Base-by-base conservation (phyloP, 2,113 vertebrate species). In the Apodemus sylvaticus region DNA sequence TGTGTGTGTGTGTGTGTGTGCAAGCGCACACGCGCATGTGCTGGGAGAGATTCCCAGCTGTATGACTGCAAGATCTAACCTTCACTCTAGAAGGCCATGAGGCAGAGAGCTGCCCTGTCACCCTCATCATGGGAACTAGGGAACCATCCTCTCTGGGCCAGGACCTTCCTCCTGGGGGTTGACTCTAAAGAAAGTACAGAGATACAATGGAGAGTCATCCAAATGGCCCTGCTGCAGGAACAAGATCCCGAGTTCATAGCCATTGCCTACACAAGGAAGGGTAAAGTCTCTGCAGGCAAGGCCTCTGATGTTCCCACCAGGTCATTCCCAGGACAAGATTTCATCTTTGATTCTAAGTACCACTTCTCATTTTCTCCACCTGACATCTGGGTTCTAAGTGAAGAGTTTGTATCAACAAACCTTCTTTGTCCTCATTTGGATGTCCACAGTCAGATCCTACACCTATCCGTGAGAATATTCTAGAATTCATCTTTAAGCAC, bases 11-110 rank as follows among this genome's bases (percentile, higher is more conserved):
- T 4, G 45, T 34, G 76, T 8, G 26, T 31, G 22, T 9, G 3
- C 60, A 24, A 19, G 24, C 60, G 71, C 58, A 58, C 16, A 13
- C 13, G 58, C 7, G 19, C 5, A 24, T 51, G 45, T 81, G 53
- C 24, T 79, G 42, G 93, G 55, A 58, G 62, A 51, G 66, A 94
- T 93, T 91, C 78, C 42, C 48, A 92, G n/a, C 34, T 79, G 53
- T 5, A 5, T 82, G 85, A 82, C 5, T 83, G 51, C 22, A 66
- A 95, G 39, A 20, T 64, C 34, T 68, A 90, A 2, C 29, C 77
- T 62, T 78, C 45, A 26, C 39, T 4, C 62, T 55, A n/a, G 55
- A 77, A 93, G 48, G n/a, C 79, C 31, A 64, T 78, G 92, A 45
- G 31, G n/a, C 20, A 62, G 20, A 68, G 4, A 16, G 45, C 39